Base-by-base conservation (phyloP, 2,113 vertebrate genomes). In the Piaya cayana region DNA sequence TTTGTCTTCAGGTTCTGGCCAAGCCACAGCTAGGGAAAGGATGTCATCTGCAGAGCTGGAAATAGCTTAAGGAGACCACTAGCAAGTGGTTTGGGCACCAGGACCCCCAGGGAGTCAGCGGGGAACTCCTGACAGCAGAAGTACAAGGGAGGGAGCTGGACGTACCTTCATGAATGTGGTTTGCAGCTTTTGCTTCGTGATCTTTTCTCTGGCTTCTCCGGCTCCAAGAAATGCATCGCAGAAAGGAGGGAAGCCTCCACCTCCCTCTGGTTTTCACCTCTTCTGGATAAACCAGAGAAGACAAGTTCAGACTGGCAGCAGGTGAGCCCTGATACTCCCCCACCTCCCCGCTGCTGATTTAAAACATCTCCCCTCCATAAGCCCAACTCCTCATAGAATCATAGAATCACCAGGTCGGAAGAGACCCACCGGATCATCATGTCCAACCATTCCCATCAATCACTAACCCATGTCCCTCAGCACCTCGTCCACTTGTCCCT, bases 161-260 rank as follows among this genome's bases (percentile, higher is more conserved):
- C 71, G 11, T 96, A 97, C 97, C 97, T 91, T 95, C 88, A 36
- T 60, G 52, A 71, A 86, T 1, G 0, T 34, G 59, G 36, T 93
- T 92, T 62, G 71, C 75, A 60, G 69, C n/a, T 69, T 92, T 87
- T 39, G 26, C 49, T 76, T 77, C 3, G 0, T 59, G 55, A 69
- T 82, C 68, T 60, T 94, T 81, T 34, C 94, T 95, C 55, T 6
- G 42, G 78, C 55, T 96, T 58, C 79, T 96, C 55, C 12, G 59
- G 37, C 94, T 95, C 93, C 79, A 92, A 30, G 87, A 77, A 82
- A 97, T 13, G 36, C 97, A 97, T 32, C 14, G 70, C 86, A 97
- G 72, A 43, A 97, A 94, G 78, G 71, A 81, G 9, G 86, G 90
- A 32, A 97, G 49, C 45, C 79, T 91, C 90, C 79, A 93, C 30